These are phyloP conservation scores for Myathropa florea DNA, from an alignment of 2,888 invertebrate species.

Conservation along the genomic window DNA sequence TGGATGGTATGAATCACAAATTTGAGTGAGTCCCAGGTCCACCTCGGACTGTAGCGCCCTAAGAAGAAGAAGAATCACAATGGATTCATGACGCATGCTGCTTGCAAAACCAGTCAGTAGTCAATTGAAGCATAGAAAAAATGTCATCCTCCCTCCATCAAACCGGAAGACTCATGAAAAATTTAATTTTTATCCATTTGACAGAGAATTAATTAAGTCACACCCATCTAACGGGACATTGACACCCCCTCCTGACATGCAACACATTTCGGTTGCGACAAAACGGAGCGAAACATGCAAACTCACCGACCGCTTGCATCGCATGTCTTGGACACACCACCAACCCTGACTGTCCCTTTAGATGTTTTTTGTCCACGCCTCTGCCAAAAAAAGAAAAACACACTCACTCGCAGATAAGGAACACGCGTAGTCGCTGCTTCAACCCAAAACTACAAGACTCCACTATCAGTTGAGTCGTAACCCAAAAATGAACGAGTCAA, in stretches of 20 bases:
- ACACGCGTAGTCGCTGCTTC: constrained; percentile 26
- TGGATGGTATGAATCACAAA: too few relatives aligned
- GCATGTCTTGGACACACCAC: constrained; percentile 54
- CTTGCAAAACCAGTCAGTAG: too few relatives aligned
- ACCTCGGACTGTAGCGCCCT: too few relatives aligned
- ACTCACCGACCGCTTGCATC: constrained; percentile 10
- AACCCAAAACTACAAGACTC: background rate
- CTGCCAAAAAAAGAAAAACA: constrained; percentile 34
- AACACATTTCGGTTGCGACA: constrained; percentile 47
- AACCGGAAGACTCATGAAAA: background rate
- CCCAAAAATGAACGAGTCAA: background rate
- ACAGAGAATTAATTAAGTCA: constrained; percentile 25
- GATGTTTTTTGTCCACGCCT: constrained; percentile 12
- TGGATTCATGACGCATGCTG: too few relatives aligned
- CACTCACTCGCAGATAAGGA: constrained; percentile 16
- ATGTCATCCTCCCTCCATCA: constrained; percentile 20
- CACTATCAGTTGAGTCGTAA: background rate
- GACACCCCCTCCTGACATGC: constrained; percentile 51
- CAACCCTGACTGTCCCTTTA: constrained; percentile 13
- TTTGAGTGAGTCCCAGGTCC: too few relatives aligned
- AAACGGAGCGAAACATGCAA: constrained; percentile 57
- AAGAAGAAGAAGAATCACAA: too few relatives aligned
- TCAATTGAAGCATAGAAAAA: background rate
- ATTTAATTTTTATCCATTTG: constrained; percentile 43
- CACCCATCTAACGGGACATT: constrained; percentile 41